Conservation (phyloP, 2,113 vertebrate species). For the Pristiophorus japonicus region DNA sequence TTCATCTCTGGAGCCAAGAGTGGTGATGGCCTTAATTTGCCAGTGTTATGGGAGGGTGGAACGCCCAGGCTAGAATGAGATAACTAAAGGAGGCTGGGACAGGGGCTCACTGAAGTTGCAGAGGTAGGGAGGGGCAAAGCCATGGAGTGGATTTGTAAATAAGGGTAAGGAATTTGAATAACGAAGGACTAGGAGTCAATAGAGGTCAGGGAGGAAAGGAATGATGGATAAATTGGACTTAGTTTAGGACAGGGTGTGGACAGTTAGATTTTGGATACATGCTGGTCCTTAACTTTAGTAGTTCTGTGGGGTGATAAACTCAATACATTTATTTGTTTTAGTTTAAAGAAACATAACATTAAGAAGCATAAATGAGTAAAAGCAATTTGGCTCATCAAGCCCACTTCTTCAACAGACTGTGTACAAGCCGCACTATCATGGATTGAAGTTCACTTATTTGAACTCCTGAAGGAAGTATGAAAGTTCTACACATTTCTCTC, state of each 20-base stretch:
- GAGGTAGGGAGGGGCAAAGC: too few species aligned
- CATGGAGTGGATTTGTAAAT: background rate
- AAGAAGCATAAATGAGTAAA: background rate
- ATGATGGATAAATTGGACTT: background rate
- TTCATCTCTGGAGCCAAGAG: background rate
- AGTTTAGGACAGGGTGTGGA: background rate
- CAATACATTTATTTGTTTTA: background rate
- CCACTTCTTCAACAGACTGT: background rate
- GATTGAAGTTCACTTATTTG: background rate
- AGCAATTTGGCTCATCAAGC: background rate
- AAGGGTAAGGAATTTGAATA: background rate
- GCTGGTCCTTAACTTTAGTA: background rate
- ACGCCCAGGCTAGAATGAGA: background rate
- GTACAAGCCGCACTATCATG: background rate
- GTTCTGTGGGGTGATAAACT: background rate
- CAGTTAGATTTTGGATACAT: background rate
- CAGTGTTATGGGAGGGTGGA: background rate
- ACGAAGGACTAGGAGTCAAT: background rate
- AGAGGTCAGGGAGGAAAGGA: background rate
- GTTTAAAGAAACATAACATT: background rate
- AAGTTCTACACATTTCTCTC: background rate
- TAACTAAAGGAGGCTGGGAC: background rate
- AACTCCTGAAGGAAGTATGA: background rate
- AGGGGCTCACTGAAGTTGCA: background rate
- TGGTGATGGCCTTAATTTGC: background rate